Conservation (phyloP, 2,888 invertebrate genomes). For the Agrotis exclamationis region DNA sequence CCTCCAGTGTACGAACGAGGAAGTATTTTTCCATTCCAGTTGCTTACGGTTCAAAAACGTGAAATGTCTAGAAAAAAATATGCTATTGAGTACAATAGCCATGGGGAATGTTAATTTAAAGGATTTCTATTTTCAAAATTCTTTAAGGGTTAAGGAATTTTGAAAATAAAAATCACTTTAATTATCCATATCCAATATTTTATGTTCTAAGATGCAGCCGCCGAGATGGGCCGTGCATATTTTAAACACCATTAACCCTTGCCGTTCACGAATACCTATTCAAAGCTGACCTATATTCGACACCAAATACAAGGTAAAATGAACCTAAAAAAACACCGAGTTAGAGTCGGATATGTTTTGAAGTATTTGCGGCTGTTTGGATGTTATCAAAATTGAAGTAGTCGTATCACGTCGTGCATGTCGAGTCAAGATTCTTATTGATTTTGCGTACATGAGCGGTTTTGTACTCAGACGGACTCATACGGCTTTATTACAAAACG, state of each 20-base stretch:
- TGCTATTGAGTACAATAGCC: no score
- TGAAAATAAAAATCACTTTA: neutral
- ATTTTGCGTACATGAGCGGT: constrained; percentile 46
- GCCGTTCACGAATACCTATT: constrained; percentile 50
- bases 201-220: constrained; percentile 44
- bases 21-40: no score
- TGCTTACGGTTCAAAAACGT: no score
- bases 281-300: constrained; percentile 43
- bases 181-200: constrained; percentile 36
- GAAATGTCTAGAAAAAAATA: no score
- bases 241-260: constrained; percentile 65
- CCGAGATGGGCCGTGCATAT: constrained; percentile 62
- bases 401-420: constrained; percentile 29
- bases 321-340: neutral
- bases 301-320: neutral
- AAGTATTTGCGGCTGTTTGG: neutral
- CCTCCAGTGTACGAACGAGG: no score
- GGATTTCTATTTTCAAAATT: no score
- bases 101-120: no score
- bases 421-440: constrained; percentile 45
- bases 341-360: constrained; percentile 19
- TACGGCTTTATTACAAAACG: no score
- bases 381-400: constrained; percentile 18
- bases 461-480: constrained; percentile 2
- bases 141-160: no score